Base-by-base conservation (phyloP, 2,888 invertebrate species). In the Pyralis farinalis region DNA sequence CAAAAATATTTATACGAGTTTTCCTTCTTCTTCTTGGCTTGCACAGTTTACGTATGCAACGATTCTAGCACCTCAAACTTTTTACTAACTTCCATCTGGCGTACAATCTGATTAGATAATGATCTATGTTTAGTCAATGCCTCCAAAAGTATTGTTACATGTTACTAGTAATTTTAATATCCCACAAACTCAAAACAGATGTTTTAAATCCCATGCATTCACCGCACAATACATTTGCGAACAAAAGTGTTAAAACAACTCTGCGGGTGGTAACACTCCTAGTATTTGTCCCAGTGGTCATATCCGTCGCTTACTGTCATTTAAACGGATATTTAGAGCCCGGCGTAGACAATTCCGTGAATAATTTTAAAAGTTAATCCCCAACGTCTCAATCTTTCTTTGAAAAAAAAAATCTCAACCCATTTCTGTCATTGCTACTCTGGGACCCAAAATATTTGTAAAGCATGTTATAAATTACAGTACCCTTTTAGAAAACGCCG, bases 391-490 rank as follows among this genome's bases (percentile, higher is more conserved):
- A 37, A 29, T 37, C 11, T 29, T 20, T n/a, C 8, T 12, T 7
- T 29, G 35, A 10, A 9, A 33, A 33, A 2, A 37, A 39, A n/a
- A n/a, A 16, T 3, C 3, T 16, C 16, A 16, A 16, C 16, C 20
- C 35, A 25, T 49, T 56, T 43, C 56, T 43, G 52, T 63, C 62
- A 69, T 58, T 60, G 66, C 66, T 68, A 66, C 69, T 59, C 53
- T 41, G 50, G 43, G 37, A 25, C 28, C 34, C 7, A 35, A 58
- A 47, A 47, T 48, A 38, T 36, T 36, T 40, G 39, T 43, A 40
- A 46, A 37, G 43, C 33, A 36, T 37, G 50, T 55, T 53, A 53
- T 66, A 66, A 60, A 66, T 64, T 25, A 25, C 62, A 53, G 42
- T 56, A 38, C 46, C 45, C 38, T 37, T 51, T 48, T 57, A 45